A percentile compares a stretch with the other conserved stretches of the same genome.
Evolutionary conservation across 2,113 vertebrate species (phyloP).

Genomic region (Smithornis capensis): DNA sequence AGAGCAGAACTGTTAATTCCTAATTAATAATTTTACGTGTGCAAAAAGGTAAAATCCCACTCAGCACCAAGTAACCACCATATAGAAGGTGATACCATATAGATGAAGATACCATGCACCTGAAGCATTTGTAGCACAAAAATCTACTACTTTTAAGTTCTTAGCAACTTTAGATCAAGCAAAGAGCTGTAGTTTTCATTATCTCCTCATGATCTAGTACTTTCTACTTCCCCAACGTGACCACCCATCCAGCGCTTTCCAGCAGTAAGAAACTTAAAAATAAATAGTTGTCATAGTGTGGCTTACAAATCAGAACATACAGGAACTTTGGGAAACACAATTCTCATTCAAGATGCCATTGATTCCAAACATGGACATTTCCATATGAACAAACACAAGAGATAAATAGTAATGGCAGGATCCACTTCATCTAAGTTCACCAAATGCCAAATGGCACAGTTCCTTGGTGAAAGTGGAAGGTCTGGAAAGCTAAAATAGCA

Average conservation of each 20-base stretch:
- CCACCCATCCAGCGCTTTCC: not conserved
- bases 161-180: not conserved
- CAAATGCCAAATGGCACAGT: not conserved
- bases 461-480: not conserved
- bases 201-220: not conserved
- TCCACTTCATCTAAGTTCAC: not conserved
- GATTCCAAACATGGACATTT: not conserved
- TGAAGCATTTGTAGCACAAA: not conserved
- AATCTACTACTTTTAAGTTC: not conserved
- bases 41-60: not conserved
- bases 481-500: not conserved
- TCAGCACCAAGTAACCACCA: not conserved
- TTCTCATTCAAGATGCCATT: not conserved
- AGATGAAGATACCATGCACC: not conserved
- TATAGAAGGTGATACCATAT: too few species aligned
- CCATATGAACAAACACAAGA: not conserved
- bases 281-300: accelerated
- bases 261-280: not conserved
- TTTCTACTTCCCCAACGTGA: not conserved
- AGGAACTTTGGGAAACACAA: not conserved
- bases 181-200: not conserved
- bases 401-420: not conserved
- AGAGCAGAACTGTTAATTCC: not conserved
- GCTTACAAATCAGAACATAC: not conserved
- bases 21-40: not conserved